A percentile compares a stretch with the other conserved stretches of the same genome.
Conservation (phyloP, 2,797 vertebrate genomes). For the Scomberomorus guttatus region DNA sequence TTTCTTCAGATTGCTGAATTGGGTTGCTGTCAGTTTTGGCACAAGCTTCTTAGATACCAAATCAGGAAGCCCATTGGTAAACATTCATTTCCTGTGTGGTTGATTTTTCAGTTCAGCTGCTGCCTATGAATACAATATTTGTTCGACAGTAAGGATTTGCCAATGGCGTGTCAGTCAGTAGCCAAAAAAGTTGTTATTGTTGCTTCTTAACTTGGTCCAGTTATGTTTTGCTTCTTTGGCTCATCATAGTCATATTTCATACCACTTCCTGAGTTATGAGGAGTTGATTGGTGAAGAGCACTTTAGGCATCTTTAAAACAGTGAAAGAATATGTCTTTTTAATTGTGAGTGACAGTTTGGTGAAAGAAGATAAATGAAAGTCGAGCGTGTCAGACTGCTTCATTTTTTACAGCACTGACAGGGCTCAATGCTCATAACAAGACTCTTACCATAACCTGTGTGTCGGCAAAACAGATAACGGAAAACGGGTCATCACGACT, state of each 20-base stretch:
- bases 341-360: not conserved
- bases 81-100: not conserved
- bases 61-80: not conserved
- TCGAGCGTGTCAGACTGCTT: too few species aligned
- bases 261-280: not conserved
- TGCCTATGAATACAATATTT: not conserved
- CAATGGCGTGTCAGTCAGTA: not conserved
- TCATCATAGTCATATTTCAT: not conserved
- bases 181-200: not conserved
- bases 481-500: not conserved
- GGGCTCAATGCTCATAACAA: not conserved
- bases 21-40: not conserved
- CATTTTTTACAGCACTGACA: not conserved
- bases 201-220: not conserved
- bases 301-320: not conserved
- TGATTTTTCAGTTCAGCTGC: not conserved
- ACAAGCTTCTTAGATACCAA: not conserved
- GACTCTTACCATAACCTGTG: not conserved
- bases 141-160: not conserved
- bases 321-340: not conserved
- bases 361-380: not conserved
- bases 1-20: not conserved
- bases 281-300: too few species aligned
- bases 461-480: constrained; percentile 1
- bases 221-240: not conserved